phyloP scores from a whole-genome alignment of 2,888 invertebrate species.

The Dinocampus coccinellae region DNA sequence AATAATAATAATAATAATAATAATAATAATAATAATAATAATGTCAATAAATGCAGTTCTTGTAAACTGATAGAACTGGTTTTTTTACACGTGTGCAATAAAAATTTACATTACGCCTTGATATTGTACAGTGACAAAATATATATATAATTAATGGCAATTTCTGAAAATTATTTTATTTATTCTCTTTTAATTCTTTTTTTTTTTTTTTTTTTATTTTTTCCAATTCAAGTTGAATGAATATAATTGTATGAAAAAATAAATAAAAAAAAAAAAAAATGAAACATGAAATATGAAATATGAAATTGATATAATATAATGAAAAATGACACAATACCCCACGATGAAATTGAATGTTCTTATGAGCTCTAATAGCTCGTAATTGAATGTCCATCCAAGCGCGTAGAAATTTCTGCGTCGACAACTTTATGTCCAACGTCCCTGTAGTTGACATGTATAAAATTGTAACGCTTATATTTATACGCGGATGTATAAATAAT shows the following conservation, averaged over 20 bases:
- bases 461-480: slow-evolving; percentile 23
- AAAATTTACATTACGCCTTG: slow-evolving; percentile 51
- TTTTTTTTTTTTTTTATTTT: slow-evolving; percentile 36
- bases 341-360: slow-evolving; percentile 54
- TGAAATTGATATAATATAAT: slow-evolving; percentile 30
- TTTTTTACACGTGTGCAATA: slow-evolving; percentile 55
- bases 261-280: neutral
- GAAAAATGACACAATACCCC: slow-evolving; percentile 55
- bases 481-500: neutral
- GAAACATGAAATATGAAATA: neutral
- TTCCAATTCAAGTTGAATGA: slow-evolving; percentile 36
- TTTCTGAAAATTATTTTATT: slow-evolving; percentile 29
- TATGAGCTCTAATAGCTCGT: slow-evolving; percentile 60
- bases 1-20: too few species aligned
- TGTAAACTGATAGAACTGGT: slow-evolving; percentile 55
- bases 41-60: slow-evolving; percentile 37
- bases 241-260: neutral
- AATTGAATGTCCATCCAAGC: slow-evolving; percentile 56
- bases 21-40: slow-evolving; percentile 37
- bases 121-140: neutral
- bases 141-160: slow-evolving; percentile 52
- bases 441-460: neutral
- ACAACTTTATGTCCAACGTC: slow-evolving; percentile 51
- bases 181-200: slow-evolving; percentile 6
- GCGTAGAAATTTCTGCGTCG: slow-evolving; percentile 42